Evolutionary conservation across 2,113 vertebrate species (phyloP), one percentile per base, ranked within the genome.

Genomic region (Upupa epops): DNA sequence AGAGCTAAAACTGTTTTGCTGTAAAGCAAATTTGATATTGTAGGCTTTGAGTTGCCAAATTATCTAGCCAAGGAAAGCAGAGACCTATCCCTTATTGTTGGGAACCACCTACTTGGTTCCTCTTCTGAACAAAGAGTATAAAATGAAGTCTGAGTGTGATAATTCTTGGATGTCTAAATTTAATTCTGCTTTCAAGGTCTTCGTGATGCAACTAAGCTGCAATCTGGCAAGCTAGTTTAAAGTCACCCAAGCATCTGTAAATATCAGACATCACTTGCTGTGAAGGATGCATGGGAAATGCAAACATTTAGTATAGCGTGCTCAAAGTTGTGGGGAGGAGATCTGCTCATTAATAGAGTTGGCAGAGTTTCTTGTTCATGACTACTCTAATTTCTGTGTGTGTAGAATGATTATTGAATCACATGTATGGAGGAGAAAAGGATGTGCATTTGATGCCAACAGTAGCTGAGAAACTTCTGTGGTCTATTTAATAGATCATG

Each of bases 41-140:
- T 90, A 73, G 59, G 48, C 18, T 82, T 79, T 25, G 82, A 89
- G 75, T 64, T 89, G 86, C 74, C 86, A 92, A 17, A 61, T 69
- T 59, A 40, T 72, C 6, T 55, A 69, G 86, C 90, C 94, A 96
- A 95, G 29, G 37, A 90, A 94, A 96, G 66, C 93, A 89, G 63
- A 75, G 31, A 82, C 61, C 48, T 73, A 28, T 7, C 21, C 26
- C 7, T 51, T 76, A 15, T 59, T 84, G 8, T 46, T 82, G 26
- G 40, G 81, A 46, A 42, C 90, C 90, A 84, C 93, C 88, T 88
- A 92, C 83, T 82, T 84, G 19, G 48, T 87, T 94, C 25, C 14
- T 90, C 12, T 28, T 83, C 15, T 19, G 18, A 65, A 4, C 4
- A 66, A 91, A 52, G 71, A 70, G 31, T 26, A 66, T 42, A 21